Evolutionary conservation across 2,797 vertebrate genomes (phyloP).

Genomic region (Sebastes matsubarae): DNA sequence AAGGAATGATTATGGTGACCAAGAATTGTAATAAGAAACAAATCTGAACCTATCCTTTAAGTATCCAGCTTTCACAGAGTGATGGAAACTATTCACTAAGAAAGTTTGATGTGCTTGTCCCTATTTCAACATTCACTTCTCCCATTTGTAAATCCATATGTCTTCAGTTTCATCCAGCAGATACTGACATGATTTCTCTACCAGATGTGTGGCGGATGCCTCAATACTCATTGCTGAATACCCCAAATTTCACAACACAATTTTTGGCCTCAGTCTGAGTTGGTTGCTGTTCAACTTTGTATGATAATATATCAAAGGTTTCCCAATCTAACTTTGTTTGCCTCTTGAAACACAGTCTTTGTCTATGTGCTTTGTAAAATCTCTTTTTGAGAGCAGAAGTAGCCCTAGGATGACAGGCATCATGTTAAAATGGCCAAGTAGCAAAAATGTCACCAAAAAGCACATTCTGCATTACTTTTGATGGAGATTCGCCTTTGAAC

Average conservation of each 20-base stretch:
- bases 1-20: neutral
- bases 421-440: conserved; percentile 74
- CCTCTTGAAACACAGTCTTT: conserved; percentile 71
- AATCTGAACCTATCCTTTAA: neutral
- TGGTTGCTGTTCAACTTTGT: conserved; percentile 64
- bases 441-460: conserved; percentile 75
- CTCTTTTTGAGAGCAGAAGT: conserved; percentile 54
- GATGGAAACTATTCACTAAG: too few relatives aligned
- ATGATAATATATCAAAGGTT: conserved; percentile 76
- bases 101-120: neutral
- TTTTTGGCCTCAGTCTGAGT: conserved; percentile 39
- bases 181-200: conserved; percentile 33
- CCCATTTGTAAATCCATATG: conserved; percentile 37
- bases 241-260: conserved; percentile 56
- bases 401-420: conserved; percentile 72
- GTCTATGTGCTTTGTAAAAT: conserved; percentile 67
- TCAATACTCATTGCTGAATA: conserved; percentile 46
- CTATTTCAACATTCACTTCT: conserved; percentile 14
- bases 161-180: conserved; percentile 36
- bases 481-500: conserved; percentile 75
- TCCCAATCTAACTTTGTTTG: conserved; percentile 76
- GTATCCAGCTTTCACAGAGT: neutral
- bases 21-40: neutral
- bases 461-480: conserved; percentile 72
- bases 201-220: conserved; percentile 51